A percentile compares a stretch with the other conserved stretches of the same genome.
Evolutionary conservation across 2,797 vertebrate species (phyloP).

Genomic region (Gymnocypris eckloni): DNA sequence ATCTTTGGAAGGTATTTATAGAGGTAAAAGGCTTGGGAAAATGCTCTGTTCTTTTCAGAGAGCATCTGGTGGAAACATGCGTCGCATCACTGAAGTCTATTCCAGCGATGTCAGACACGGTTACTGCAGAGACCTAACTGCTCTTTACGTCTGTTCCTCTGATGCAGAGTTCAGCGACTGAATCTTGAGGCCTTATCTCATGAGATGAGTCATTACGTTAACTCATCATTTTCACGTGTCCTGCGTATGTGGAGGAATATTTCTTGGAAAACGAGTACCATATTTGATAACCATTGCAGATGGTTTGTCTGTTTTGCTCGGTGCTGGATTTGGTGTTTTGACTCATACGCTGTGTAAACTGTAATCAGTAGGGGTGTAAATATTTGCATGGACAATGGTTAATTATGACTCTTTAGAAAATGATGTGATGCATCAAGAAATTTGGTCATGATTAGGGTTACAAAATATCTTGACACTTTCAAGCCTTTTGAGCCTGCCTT

Average conservation of each 20-base stretch:
- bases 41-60: constrained; percentile 56
- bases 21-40: constrained; percentile 66
- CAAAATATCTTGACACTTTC: background rate
- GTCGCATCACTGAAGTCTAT: constrained; percentile 58
- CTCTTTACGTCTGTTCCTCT: constrained; percentile 49
- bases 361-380: background rate
- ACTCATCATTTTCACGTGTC: constrained; percentile 3
- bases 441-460: background rate
- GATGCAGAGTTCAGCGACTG: background rate
- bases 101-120: constrained; percentile 64
- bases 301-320: constrained; percentile 23
- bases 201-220: constrained; percentile 6
- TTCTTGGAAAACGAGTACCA: background rate
- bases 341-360: background rate
- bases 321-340: constrained; percentile 5
- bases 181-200: constrained; percentile 6
- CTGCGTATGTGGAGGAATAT: background rate
- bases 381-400: constrained; percentile 16
- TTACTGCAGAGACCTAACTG: constrained; percentile 65
- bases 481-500: background rate
- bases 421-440: background rate
- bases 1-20: constrained; percentile 66
- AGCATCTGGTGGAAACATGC: constrained; percentile 73
- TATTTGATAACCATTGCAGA: background rate
- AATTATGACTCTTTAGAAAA: background rate